Evolutionary conservation across 1,140 invertebrate species (phyloP).

Genomic region (Ooceraea biroi): DNA sequence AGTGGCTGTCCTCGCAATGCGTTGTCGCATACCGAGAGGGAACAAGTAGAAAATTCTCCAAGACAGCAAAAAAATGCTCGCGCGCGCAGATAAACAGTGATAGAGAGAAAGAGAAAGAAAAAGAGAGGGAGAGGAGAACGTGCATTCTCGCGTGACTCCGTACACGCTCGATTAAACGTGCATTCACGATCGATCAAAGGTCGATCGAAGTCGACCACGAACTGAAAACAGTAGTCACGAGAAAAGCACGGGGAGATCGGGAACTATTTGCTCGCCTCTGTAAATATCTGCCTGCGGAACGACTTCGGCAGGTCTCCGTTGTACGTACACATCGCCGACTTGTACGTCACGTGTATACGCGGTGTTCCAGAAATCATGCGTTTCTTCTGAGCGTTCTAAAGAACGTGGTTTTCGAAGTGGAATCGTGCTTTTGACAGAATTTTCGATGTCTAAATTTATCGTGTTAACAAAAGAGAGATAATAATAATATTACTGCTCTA

Average conservation of each 20-base stretch:
- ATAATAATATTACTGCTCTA: no score
- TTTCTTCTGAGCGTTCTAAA: not conserved
- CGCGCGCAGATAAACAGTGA: slow-evolving; percentile 25
- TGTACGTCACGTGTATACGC: slow-evolving; percentile 30
- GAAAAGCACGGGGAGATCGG: slow-evolving; percentile 71
- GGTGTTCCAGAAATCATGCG: slow-evolving; percentile 19
- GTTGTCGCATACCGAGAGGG: not conserved
- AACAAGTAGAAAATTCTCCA: slow-evolving; percentile 47
- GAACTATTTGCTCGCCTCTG: slow-evolving; percentile 80
- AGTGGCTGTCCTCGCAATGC: not conserved
- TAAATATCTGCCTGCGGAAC: slow-evolving; percentile 80
- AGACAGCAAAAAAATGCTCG: slow-evolving; percentile 35
- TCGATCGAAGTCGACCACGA: slow-evolving; percentile 79
- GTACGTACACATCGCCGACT: slow-evolving; percentile 43
- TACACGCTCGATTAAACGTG: slow-evolving; percentile 81
- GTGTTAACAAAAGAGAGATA: no score
- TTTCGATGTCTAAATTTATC: no score
- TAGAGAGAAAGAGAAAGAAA: not conserved
- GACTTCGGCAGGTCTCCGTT: slow-evolving; percentile 61
- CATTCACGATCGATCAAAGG: slow-evolving; percentile 84
- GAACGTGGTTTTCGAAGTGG: no score
- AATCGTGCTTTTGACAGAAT: no score
- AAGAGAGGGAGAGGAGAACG: slow-evolving; percentile 29
- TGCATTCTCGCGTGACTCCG: slow-evolving; percentile 69
- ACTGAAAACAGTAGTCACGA: slow-evolving; percentile 79